Base-by-base conservation (phyloP, 2,113 vertebrate genomes). In the Chaenogobius annularis region DNA sequence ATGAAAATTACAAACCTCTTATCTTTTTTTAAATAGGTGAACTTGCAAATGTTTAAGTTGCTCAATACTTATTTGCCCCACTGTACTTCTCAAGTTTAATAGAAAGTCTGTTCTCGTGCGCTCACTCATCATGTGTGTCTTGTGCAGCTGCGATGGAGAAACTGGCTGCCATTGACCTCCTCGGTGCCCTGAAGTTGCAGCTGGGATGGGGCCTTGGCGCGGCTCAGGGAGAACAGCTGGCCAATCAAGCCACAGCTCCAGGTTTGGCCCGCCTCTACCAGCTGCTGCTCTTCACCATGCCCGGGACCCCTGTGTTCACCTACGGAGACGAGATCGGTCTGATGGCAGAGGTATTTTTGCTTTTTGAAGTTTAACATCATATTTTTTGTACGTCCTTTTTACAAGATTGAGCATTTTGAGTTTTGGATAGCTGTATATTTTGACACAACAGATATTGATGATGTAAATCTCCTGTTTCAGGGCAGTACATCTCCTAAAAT, bases 301-400 rank as follows among this genome's bases (percentile, higher is more conserved):
- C 94, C 0, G 96, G 95, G 26, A 97, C 95, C 0, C 95, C 96
- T 0, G 86, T 96, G 58, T 95, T 95, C 47, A 94, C 79, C 52
- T 95, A 93, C 0, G 96, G 96, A 3, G 95, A 96, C 10, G 96
- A 96, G 82, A 93, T 97, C 0, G 95, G 95, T 31, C 89, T 97
- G 14, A 46, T 58, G 10, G 68, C 74, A 15, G 12, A 43, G 72
- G 91, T 89, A 62, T 48, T 40, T 40, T 40, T 40, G 8, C 26
- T 31, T 4, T 2, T 31, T 31, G 1, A 31, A 31, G 26, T 31
- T 31, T 1, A 31, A 31, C 2, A 2, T 31, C 26, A 31, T 31
- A 31, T 31, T 2, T 31, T 31, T 31, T 31, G 26, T 4, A 31
- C 26, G 4, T 31, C 26, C 26, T 31, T 31, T 40, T 40, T 9